Evolutionary conservation across 1,140 invertebrate species (phyloP), one percentile per base, ranked within the genome.

Genomic region (Maniola jurtina): DNA sequence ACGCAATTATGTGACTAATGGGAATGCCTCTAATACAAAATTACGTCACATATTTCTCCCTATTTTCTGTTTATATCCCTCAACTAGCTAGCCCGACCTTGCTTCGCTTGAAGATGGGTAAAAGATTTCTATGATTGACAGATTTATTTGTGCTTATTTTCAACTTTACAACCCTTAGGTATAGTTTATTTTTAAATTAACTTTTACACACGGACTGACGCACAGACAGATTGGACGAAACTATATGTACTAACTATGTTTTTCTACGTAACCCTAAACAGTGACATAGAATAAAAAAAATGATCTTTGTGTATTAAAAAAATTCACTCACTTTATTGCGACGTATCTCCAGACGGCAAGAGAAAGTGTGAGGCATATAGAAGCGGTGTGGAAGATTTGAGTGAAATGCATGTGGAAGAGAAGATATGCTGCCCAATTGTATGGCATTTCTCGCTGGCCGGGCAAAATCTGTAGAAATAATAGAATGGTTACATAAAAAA

Each of bases 331-430:
- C 90, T 90, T 90, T 67, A 92, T 91, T 48, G 90, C 90, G 6
- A 92, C 71, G 52, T 91, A 92, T 88, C 90, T 85, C 89, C 90
- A 92, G 9, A 97, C 93, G 5, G 97, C 96, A 16, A 97, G 84
- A 0, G 95, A 94, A 0, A 98, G 93, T 0, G 96, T 97, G 62
- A 97, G 91, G 83, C 95, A 97, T 66, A 97, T 97, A n/a, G 96
- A 96, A 10, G 96, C 95, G 0, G 96, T 97, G 81, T 98, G 97
- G 50, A 96, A 92, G 11, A 95, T 92, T 78, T 95, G 94, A 0
- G 93, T 93, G 82, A 97, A 97, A 81, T 97, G 94, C 88, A 94
- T 95, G 78, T 97, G 95, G 69, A 96, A 94, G 3, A 96, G 89
- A 0, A 96, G 92, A 74, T 95, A 97, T 0, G 95, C 95, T 86